These are phyloP conservation scores for Mus minutoides DNA, from an alignment of 2,797 vertebrate genomes.

Conservation along the genomic window DNA sequence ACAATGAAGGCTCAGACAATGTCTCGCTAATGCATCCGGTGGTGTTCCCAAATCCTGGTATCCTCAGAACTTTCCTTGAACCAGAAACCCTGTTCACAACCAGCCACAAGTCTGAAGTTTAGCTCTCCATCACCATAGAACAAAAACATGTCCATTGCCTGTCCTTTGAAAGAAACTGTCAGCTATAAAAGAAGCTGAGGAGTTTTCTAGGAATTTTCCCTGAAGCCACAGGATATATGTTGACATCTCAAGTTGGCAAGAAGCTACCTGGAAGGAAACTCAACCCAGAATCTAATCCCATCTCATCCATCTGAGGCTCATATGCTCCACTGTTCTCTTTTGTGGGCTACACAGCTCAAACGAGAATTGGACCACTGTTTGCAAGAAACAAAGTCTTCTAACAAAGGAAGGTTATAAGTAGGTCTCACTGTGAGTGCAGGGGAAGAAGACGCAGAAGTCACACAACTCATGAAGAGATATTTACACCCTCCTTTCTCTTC, in stretches of 20 bases:
- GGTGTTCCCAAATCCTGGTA: background rate
- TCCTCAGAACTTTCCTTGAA: slow-evolving; percentile 31
- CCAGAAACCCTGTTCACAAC: background rate
- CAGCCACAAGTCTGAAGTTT: background rate
- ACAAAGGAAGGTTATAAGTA: background rate
- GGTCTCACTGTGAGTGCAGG: background rate
- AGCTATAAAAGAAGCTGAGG: slow-evolving; percentile 25
- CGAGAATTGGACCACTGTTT: background rate
- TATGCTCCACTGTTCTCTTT: background rate
- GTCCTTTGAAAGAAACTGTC: background rate
- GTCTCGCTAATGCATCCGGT: background rate
- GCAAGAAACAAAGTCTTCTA: background rate
- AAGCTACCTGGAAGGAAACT: background rate
- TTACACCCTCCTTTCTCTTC: background rate
- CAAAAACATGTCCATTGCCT: background rate
- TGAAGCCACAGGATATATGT: background rate
- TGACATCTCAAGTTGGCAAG: background rate
- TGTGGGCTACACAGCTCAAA: background rate
- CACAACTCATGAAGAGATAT: background rate
- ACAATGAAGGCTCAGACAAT: background rate
- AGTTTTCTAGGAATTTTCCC: slow-evolving; percentile 23
- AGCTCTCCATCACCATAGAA: background rate
- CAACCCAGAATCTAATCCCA: background rate
- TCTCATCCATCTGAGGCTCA: background rate
- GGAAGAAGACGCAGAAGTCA: background rate